Conservation (phyloP, 1,140 invertebrate genomes). For the Melipona quadrifasciata region DNA sequence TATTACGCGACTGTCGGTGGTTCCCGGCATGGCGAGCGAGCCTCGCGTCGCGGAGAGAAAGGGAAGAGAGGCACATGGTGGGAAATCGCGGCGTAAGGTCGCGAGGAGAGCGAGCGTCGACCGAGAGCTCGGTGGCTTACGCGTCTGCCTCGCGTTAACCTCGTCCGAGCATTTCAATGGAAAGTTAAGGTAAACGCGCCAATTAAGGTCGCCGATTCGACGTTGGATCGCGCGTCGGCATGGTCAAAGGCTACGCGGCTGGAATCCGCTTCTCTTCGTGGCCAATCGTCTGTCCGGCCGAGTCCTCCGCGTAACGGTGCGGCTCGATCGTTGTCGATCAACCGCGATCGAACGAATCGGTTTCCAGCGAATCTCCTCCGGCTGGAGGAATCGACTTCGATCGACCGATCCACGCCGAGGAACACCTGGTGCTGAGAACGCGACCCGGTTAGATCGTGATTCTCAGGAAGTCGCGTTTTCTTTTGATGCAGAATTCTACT, state of each 20-base stretch:
- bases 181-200: constrained; percentile 66
- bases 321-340: constrained; percentile 2
- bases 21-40: constrained; percentile 52
- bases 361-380: background rate
- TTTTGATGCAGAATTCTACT: background rate
- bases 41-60: constrained; percentile 30
- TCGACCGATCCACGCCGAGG: background rate
- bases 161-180: constrained; percentile 63
- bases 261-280: constrained; percentile 19
- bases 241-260: constrained; percentile 28
- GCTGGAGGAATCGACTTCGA: constrained; percentile 3
- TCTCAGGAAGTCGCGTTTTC: background rate
- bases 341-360: constrained; percentile 7
- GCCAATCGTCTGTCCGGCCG: background rate
- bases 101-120: constrained; percentile 4
- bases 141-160: constrained; percentile 47
- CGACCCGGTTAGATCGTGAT: background rate
- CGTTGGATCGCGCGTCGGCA: background rate
- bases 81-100: constrained; percentile 56
- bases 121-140: constrained; percentile 32
- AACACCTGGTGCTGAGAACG: background rate
- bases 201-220: constrained; percentile 59
- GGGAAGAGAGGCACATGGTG: constrained; percentile 25
- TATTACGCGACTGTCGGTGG: constrained; percentile 71
- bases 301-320: background rate